Evolutionary conservation across 2,113 vertebrate genomes (phyloP), one percentile per base, ranked within the genome.

Genomic region (Podarcis cretensis): DNA sequence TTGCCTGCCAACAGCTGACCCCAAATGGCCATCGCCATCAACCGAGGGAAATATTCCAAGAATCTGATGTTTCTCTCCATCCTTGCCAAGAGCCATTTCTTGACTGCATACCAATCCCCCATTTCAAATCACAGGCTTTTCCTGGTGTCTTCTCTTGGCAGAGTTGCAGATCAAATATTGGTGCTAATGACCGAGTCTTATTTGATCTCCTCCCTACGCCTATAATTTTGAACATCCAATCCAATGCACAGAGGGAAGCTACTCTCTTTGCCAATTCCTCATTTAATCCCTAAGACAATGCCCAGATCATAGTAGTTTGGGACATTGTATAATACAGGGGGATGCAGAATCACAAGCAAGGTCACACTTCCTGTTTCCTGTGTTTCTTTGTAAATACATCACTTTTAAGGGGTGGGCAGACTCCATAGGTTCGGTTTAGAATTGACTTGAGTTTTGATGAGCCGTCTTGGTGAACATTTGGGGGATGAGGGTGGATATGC

Each of bases 21-120:
- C 37, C 81, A 93, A 92, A 91, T 23, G 20, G n/a, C 43, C 59
- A 23, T 83, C 87, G 71, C 21, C 43, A 82, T 43, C 3, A 18
- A 27, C 57, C 16, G 10, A 87, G 6, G 27, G 68, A 84, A 94
- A 84, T 65, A 35, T 2, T 93, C 73, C 81, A 89, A 91, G 92
- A 20, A 89, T 82, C 75, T 0, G 4, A 66, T 23, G 3, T 32
- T 84, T 94, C 73, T 85, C 78, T 84, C 25, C 16, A 30, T 5
- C 65, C 18, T 43, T 90, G 54, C 79, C 90, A 94, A 85, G 40
- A 89, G 4, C 25, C 66, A 79, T 81, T 89, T 90, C 77, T 89
- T 21, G 92, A 27, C 23, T 82, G 20, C 13, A 69, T 3, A 66
- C 4, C 2, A 81, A 32, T 5, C 25, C 30, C 2, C 30, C 69